These are phyloP conservation scores for Ctenicera cuprea DNA, from an alignment of 2,888 invertebrate species.

Conservation along the genomic window DNA sequence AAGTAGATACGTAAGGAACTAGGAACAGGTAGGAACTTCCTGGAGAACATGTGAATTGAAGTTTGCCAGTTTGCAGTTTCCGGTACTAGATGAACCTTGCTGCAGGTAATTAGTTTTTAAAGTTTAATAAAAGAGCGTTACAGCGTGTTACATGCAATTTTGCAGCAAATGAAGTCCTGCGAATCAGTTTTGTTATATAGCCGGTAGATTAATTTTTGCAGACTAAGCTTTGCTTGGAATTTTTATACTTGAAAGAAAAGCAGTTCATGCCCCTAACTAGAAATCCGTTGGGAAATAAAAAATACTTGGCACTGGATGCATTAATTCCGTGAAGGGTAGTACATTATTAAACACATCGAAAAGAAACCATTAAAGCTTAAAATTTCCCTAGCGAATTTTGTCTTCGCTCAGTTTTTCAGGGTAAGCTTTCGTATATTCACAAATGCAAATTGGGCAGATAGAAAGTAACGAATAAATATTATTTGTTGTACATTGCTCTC, in stretches of 20 bases:
- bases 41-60: background rate
- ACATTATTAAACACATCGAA: background rate
- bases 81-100: background rate
- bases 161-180: too few species aligned
- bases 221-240: too few species aligned
- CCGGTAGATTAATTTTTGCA: too few species aligned
- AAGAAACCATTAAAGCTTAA: background rate
- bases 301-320: background rate
- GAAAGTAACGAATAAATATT: slow-evolving; percentile 28
- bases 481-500: slow-evolving; percentile 4
- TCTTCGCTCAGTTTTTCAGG: background rate
- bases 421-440: too few species aligned
- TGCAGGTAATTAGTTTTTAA: background rate
- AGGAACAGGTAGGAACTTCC: background rate
- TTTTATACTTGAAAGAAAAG: too few species aligned
- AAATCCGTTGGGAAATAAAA: background rate
- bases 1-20: background rate
- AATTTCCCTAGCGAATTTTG: slow-evolving; percentile 7
- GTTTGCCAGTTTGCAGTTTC: background rate
- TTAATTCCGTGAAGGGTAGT: background rate
- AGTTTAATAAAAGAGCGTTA: background rate
- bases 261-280: too few species aligned
- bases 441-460: slow-evolving; percentile 13
- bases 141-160: too few species aligned
- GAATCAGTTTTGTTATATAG: too few species aligned